Base-by-base conservation (phyloP, 2,797 vertebrate genomes). In the Peromyscus nudipes region DNA sequence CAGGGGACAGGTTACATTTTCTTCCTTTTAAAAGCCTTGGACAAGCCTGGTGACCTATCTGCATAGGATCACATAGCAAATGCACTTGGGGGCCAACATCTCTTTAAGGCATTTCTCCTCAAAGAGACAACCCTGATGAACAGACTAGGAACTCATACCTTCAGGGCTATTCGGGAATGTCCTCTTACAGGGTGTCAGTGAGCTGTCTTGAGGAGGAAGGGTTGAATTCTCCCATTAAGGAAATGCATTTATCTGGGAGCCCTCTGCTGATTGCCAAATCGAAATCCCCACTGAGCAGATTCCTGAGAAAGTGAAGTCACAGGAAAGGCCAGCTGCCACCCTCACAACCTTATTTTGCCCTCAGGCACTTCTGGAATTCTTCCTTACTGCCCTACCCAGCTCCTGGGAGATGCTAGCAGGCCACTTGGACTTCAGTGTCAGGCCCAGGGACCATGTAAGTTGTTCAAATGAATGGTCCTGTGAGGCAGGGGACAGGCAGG, bases 271-370 rank as follows among this genome's bases (percentile, higher is more conserved):
- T 34, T 43, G 37, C 67, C 71, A 23, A 31, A 79, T 65, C 46
- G 79, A 75, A 69, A 89, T 19, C 55, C 40, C 37, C 19, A 17
- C 19, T n/a, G 34, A 87, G 29, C 60, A 52, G 46, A 80, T 95
- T 89, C 64, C 37, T 27, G 65, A 64, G 87, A 82, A 95, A 92
- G 55, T 91, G 64, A 57, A 49, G 40, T 57, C 65, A 65, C 27
- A 77, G 81, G 80, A 89, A 31, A 95, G 80, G 95, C 49, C 80
- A 94, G 81, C 87, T 79, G 34, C 71, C 81, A 77, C 76, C 52
- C 84, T 62, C 69, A 77, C 64, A 91, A 86, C 40, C 49, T 27
- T 5, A 13, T 52, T 19, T 84, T 92, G 69, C 89, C 73, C 79
- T 64, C 17, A 57, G 86, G 95, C 49, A 29, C 31, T 37, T 1